These are phyloP conservation scores for Rhopalosiphum maidis DNA, from an alignment of 1,140 invertebrate species.

Conservation along the genomic window DNA sequence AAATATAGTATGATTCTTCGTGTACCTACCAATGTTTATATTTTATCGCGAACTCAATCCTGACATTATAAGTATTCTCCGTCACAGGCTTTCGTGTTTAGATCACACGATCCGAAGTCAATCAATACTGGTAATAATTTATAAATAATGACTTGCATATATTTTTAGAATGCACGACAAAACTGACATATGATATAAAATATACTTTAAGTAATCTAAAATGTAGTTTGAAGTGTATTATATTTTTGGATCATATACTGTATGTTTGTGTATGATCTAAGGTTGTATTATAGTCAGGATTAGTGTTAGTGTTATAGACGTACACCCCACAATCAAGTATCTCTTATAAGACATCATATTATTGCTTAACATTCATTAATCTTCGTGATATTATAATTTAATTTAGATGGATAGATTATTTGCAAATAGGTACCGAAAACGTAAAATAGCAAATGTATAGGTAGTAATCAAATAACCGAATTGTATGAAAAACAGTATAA, in stretches of 20 bases:
- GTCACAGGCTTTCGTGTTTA: neutral
- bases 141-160: constrained; percentile 40
- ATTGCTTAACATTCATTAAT: neutral
- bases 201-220: neutral
- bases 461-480: neutral
- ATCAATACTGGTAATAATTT: constrained; percentile 14
- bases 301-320: neutral
- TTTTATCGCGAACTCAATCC: neutral
- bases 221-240: neutral
- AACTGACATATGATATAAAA: neutral
- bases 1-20: neutral
- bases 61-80: neutral
- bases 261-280: no score
- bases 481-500: neutral
- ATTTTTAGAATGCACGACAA: constrained; percentile 3
- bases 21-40: neutral
- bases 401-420: neutral
- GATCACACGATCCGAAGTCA: constrained; percentile 8
- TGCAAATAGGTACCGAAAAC: neutral
- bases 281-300: neutral
- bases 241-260: neutral
- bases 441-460: neutral
- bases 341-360: neutral
- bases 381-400: neutral
- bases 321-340: neutral